Evolutionary conservation across 1,140 invertebrate genomes (phyloP).

Genomic region (Heterodera carotae): DNA sequence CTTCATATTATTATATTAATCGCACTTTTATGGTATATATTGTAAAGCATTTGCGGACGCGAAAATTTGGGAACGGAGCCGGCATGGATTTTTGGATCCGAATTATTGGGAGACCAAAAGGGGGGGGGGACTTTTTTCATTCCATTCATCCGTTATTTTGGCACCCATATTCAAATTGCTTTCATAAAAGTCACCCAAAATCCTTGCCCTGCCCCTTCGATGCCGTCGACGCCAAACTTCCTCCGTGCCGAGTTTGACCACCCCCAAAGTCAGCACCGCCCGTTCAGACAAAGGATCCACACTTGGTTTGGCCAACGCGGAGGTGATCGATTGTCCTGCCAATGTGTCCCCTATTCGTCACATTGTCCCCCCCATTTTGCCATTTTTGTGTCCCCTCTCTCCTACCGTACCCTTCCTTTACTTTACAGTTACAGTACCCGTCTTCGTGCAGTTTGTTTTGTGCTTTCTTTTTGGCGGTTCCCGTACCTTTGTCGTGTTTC

Average conservation of each 20-base stretch:
- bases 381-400: not conserved
- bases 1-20: no score
- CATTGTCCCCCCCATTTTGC: not conserved
- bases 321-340: not conserved
- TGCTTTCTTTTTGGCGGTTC: not conserved
- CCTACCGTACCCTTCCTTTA: not conserved
- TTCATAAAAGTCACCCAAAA: not conserved
- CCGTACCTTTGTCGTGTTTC: slow-evolving; percentile 24
- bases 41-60: no score
- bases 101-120: no score
- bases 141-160: not conserved
- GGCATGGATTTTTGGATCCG: no score
- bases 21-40: no score
- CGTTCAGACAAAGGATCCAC: slow-evolving; percentile 10
- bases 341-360: not conserved
- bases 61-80: no score
- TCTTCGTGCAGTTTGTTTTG: slow-evolving; percentile 13
- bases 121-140: no score
- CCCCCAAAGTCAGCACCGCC: not conserved
- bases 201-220: slow-evolving; percentile 4
- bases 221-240: slow-evolving; percentile 13
- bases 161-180: not conserved
- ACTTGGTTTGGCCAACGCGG: slow-evolving; percentile 21
- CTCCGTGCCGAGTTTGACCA: not conserved
- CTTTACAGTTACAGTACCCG: not conserved